Evolutionary conservation across 64 coral and sea anemone species (phyloP).

Genomic region (Porites lutea): DNA sequence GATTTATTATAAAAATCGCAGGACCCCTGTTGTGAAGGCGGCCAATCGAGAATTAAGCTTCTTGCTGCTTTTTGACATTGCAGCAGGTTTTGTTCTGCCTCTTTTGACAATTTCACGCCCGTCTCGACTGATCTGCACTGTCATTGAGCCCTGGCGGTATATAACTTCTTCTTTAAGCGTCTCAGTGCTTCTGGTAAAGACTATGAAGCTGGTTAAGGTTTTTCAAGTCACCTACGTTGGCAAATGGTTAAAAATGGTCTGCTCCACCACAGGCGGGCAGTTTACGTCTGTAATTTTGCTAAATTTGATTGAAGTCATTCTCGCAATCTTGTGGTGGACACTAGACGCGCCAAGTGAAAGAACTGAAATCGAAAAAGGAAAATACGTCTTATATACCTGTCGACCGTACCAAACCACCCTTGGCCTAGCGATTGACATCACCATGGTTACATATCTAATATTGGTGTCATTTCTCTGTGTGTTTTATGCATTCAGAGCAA

Average conservation of each 20-base stretch:
- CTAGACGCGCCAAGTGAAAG: constrained; percentile 47
- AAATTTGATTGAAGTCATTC: constrained; percentile 42
- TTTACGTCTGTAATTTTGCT: constrained; percentile 34
- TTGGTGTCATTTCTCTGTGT: constrained; percentile 59
- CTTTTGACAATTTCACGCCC: constrained; percentile 31
- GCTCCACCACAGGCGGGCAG: constrained; percentile 36
- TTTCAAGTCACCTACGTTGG: constrained; percentile 47
- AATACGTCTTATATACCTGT: constrained; percentile 56
- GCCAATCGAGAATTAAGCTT: constrained; percentile 57
- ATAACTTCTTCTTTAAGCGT: constrained; percentile 52
- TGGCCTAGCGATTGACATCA: constrained; percentile 32
- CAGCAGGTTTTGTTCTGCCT: constrained; percentile 37
- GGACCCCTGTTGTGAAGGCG: constrained; percentile 61
- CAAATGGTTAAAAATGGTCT: constrained; percentile 51
- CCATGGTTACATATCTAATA: constrained; percentile 59
- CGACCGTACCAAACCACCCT: constrained; percentile 30
- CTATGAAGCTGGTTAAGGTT: constrained; percentile 49
- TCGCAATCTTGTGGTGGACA: constrained; percentile 46
- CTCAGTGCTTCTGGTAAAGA: constrained; percentile 56
- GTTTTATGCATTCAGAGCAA: constrained; percentile 78
- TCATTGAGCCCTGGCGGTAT: constrained; percentile 60
- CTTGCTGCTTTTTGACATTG: constrained; percentile 10
- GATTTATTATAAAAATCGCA: constrained; percentile 15
- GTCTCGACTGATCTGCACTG: constrained; percentile 37
- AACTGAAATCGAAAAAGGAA: constrained; percentile 32